Conservation (phyloP, 2,888 invertebrate genomes). For the Papilio protenor region DNA sequence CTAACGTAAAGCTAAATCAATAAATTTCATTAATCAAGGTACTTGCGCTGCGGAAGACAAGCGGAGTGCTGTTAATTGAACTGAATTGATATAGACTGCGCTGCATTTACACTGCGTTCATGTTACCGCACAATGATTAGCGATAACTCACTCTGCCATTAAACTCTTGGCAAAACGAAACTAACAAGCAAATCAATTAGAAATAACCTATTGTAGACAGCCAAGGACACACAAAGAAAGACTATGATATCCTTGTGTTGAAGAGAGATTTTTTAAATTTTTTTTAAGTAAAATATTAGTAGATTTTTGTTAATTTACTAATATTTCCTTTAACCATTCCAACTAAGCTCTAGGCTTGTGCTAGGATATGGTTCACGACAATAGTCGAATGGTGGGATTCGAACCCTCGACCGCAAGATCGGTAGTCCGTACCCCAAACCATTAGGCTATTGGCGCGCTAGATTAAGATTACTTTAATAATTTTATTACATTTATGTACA, state of each 20-base stretch:
- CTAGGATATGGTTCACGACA: too few relatives aligned
- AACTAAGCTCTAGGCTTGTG: too few relatives aligned
- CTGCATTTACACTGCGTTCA: conserved; percentile 1
- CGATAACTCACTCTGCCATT: not conserved
- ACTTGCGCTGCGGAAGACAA: conserved; percentile 11
- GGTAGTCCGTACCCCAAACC: too few relatives aligned
- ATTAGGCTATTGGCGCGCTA: too few relatives aligned
- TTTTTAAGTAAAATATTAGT: too few relatives aligned
- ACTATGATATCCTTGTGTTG: not conserved
- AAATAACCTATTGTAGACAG: not conserved
- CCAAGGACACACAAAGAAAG: not conserved
- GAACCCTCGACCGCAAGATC: too few relatives aligned
- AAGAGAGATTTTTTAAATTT: too few relatives aligned
- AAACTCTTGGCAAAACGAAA: not conserved
- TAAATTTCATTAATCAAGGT: conserved; percentile 5
- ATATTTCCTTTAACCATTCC: too few relatives aligned
- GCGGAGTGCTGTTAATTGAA: conserved; percentile 25
- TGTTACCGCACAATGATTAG: not conserved
- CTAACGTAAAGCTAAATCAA: not conserved
- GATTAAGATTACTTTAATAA: not conserved
- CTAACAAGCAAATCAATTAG: not conserved
- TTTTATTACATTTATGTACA: not conserved
- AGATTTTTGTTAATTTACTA: too few relatives aligned
- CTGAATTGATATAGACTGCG: conserved; percentile 15
- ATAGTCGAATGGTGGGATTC: too few relatives aligned